Evolutionary conservation across 2,888 invertebrate genomes (phyloP).

Genomic region (Meghimatium bilineatum): DNA sequence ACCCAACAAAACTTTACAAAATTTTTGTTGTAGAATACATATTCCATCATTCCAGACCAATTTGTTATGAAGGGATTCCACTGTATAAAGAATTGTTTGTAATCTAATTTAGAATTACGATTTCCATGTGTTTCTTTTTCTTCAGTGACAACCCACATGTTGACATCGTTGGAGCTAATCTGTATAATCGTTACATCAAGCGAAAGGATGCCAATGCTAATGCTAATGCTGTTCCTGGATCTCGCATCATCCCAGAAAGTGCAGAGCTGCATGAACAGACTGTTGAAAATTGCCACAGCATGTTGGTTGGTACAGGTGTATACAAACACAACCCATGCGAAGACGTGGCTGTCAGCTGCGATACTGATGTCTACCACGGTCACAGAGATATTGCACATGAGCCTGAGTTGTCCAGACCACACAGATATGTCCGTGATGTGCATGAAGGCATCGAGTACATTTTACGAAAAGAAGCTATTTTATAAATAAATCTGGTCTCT

Average conservation of each 20-base stretch:
- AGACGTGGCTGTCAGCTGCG: slow-evolving; percentile 51
- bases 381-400: slow-evolving; percentile 74
- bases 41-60: too few species aligned
- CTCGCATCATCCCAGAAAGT: slow-evolving; percentile 69
- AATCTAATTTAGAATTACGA: not conserved
- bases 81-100: too few species aligned
- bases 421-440: slow-evolving; percentile 69
- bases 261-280: slow-evolving; percentile 69
- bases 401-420: slow-evolving; percentile 70
- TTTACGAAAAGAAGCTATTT: slow-evolving; percentile 63
- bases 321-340: slow-evolving; percentile 66
- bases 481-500: not conserved
- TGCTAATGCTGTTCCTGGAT: slow-evolving; percentile 59
- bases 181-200: slow-evolving; percentile 73
- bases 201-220: slow-evolving; percentile 45
- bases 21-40: too few species aligned
- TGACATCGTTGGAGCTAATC: slow-evolving; percentile 76
- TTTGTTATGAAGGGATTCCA: too few species aligned
- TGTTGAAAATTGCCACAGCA: slow-evolving; percentile 67
- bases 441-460: slow-evolving; percentile 71
- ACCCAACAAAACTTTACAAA: too few species aligned
- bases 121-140: not conserved
- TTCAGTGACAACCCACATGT: slow-evolving; percentile 75
- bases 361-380: slow-evolving; percentile 67
- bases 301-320: slow-evolving; percentile 76